A percentile compares a stretch with the other conserved stretches of the same genome.
Evolutionary conservation across 2,888 invertebrate genomes (phyloP).

Genomic region (Drosophila nr. medialis): DNA sequence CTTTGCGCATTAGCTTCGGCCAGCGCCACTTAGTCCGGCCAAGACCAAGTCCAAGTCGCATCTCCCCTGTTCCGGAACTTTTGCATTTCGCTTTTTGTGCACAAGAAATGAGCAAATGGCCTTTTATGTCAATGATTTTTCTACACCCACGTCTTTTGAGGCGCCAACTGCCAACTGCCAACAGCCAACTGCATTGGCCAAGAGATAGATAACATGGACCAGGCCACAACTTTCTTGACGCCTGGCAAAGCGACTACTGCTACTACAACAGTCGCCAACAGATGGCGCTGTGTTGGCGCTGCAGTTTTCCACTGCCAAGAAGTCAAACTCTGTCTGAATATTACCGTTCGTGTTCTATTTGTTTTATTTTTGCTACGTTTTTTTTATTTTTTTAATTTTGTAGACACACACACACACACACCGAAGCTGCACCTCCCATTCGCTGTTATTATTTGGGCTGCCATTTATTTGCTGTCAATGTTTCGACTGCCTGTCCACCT

Average conservation of each 20-base stretch:
- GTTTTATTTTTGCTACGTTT: neutral
- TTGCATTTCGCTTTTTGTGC: conserved; percentile 63
- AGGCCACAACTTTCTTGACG: conserved; percentile 36
- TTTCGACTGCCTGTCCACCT: conserved; percentile 56
- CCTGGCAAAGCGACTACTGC: conserved; percentile 20
- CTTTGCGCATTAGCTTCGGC: conserved; percentile 73
- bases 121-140: conserved; percentile 76
- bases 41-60: conserved; percentile 40
- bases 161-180: conserved; percentile 58
- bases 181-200: conserved; percentile 62
- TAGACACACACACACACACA: conserved; percentile 7
- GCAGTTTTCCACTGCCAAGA: conserved; percentile 37
- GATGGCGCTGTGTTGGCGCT: conserved; percentile 44
- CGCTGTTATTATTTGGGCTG: conserved; percentile 82
- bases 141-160: conserved; percentile 58
- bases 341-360: conserved; percentile 18
- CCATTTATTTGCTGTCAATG: conserved; percentile 83
- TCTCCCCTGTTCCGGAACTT: conserved; percentile 41
- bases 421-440: conserved; percentile 67
- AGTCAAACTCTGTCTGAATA: conserved; percentile 29
- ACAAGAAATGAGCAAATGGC: conserved; percentile 69
- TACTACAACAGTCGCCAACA: conserved; percentile 28
- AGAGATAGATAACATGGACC: conserved; percentile 5
- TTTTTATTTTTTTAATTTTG: conserved; percentile 27
- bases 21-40: conserved; percentile 76